Base-by-base conservation (phyloP, 2,888 invertebrate species). In the Deilephila elpenor region DNA sequence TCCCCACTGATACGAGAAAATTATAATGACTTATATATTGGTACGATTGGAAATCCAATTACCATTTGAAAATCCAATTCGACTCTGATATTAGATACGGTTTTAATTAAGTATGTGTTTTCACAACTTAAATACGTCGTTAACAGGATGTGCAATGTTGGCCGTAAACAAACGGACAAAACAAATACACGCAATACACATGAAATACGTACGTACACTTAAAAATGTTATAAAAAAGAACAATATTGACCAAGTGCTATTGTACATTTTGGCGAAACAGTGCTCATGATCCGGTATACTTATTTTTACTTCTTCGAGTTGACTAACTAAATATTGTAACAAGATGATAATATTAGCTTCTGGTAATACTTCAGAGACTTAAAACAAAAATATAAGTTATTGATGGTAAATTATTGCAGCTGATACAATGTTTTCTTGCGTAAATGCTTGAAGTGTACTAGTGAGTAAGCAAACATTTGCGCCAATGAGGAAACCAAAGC, bases 131-230 rank as follows among this genome's bases (percentile, higher is more conserved):
- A 81, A 85, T 83, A 73, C 76, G 76, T 78, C 80, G 77, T 84
- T 85, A 91, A 82, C 91, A 91, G 91, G 91, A 91, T 92, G 84
- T 89, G 75, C 72, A 37, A 70, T 80, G 72, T 80, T 80, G 74
- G 75, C 74, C n/a, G 32, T 51, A 19, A 73, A 70, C 77, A 80
- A 80, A 80, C 77, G 71, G 77, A 6, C n/a, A 76, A 37, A 74
- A 60, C 73, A 82, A 83, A 82, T 73, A 78, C 44, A 11, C 71
- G 70, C 71, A 67, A 62, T 59, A 71, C 76, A 70, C 32, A 70
- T 71, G 74, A 74, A 70, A 71, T 74, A 74, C 64, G 67, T 72
- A 72, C 56, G 44, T 44, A 25, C 25, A 61, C 37, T 73, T 25
- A 37, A 70, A 61, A 73, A 70, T 73, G 51, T 71, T 73, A 73